Percentiles rank a stretch among this genome's conserved stretches.
phyloP scores from a whole-genome alignment of 92 coral and sea anemone genomes.

The Parazoanthus darwini region DNA sequence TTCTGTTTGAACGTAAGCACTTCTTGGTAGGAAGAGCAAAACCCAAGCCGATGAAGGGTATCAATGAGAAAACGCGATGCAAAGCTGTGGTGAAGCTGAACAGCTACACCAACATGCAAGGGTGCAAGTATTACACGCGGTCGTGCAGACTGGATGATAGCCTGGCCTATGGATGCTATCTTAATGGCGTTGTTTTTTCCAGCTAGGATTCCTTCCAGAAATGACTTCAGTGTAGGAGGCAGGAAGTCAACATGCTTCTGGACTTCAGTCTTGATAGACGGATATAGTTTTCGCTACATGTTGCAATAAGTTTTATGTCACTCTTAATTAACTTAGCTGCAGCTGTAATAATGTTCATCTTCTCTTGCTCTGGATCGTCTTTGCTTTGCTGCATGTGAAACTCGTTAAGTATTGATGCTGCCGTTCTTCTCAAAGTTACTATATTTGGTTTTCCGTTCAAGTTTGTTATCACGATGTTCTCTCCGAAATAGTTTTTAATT shows the following conservation, averaged over 20 bases:
- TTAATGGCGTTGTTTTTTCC: not conserved
- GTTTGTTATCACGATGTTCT: not conserved
- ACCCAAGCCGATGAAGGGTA: slow-evolving; percentile 48
- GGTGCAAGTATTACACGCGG: slow-evolving; percentile 56
- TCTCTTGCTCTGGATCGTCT: not conserved
- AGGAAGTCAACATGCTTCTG: not conserved
- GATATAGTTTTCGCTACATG: not conserved
- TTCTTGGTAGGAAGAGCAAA: slow-evolving; percentile 60
- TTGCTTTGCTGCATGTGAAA: slow-evolving; percentile 17
- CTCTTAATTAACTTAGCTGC: slow-evolving; percentile 14
- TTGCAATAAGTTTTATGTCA: slow-evolving; percentile 4
- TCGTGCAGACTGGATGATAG: slow-evolving; percentile 43
- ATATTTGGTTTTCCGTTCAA: slow-evolving; percentile 7
- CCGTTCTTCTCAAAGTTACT: slow-evolving; percentile 18
- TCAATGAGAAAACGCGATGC: slow-evolving; percentile 61
- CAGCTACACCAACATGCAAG: slow-evolving; percentile 56
- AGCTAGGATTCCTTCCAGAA: slow-evolving; percentile 3
- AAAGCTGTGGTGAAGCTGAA: slow-evolving; percentile 62
- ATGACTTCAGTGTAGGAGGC: slow-evolving; percentile 8
- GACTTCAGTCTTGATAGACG: not conserved
- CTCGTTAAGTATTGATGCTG: slow-evolving; percentile 14
- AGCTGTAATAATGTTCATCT: not conserved
- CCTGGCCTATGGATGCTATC: slow-evolving; percentile 48
- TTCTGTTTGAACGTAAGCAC: slow-evolving; percentile 48
- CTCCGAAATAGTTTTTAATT: not conserved